Evolutionary conservation across 2,113 vertebrate genomes (phyloP), one percentile per base, ranked within the genome.

Genomic region (Equus quagga): DNA sequence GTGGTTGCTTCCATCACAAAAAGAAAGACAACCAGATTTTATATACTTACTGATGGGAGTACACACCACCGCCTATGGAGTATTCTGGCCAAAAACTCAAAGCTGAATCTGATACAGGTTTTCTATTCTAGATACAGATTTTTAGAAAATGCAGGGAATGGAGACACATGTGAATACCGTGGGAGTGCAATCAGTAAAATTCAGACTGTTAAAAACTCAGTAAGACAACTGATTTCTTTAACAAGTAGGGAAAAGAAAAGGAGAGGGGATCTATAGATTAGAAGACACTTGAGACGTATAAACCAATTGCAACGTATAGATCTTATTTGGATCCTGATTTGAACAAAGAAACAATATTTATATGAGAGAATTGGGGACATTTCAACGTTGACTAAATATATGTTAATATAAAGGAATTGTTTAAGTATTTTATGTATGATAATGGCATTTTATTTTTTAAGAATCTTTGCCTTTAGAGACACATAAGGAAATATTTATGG

Each of bases 291-390:
- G 54, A 92, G 46, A 44, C n/a, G 51, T 31, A 76, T 21, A 65
- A 89, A n/a, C 44, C 51, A 49, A 19, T 28, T 75, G 33, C 51
- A 92, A 19, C 49, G 21, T 65, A 23, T 46, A 58, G 33, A 5
- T 90, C 58, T 90, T 49, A 33, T 60, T 80, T 95, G 46, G n/a
- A 64, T 56, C 49, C 49, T 84, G 28, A 84, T 88, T 95, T 89
- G 44, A 79, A 72, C 41, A 95, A 78, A 93, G 28, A 51, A 78
- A 41, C 13, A 21, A 64, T n/a, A 87, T 15, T 23, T 51, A 12
- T 15, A 54, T 67, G 41, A 21, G 11, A 49, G 91, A 33, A 65
- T 73, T 65, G 64, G 9, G 60, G 36, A 75, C 75, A 44, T 89
- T 94, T 89, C 10, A 67, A 67, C 31, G 67, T 93, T 36, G n/a